Evolutionary conservation across 2,888 invertebrate genomes (phyloP), one percentile per base, ranked within the genome.

Genomic region (Diabrotica balteata): DNA sequence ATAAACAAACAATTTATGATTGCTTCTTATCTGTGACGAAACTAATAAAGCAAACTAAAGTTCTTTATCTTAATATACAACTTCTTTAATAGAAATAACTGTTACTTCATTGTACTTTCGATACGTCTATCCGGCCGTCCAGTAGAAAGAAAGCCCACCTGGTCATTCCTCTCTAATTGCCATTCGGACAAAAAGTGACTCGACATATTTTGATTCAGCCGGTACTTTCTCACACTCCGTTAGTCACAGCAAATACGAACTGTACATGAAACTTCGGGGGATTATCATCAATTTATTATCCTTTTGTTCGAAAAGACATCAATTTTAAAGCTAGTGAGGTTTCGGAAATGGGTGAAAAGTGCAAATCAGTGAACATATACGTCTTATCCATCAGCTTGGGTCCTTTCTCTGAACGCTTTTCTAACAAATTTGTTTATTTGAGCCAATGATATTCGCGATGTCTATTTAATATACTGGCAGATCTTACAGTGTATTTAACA

Each of bases 181-280:
- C 43, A 57, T 43, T 58, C 59, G 64, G 64, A 64, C 64, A 64
- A 64, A 64, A 59, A 64, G 66, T 72, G 72, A 72, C 72, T 72
- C 61, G 69, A 66, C 72, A 67, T 72, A 66, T 57, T 53, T 51
- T 17, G 43, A 68, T 65, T 62, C 62, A 66, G 75, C 76, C 76
- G 72, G 71, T 72, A 79, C 79, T 78, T 82, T 82, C 82, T 80
- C 82, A 82, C 82, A 81, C 80, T 80, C 80, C 79, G 81, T 82
- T 82, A 81, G 81, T 79, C 79, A 80, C 80, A 80, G 80, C 76
- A 81, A 82, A 82, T 79, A 79, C 72, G 80, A 80, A 80, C 80
- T 78, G 77, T 75, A 78, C 79, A 73, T 78, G 74, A 74, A 77
- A 77, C 71, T 73, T 74, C 72, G 75, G 76, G 78, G 79, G 78